Base-by-base conservation (phyloP, 2,888 invertebrate genomes). In the Agonopterix heracliana region DNA sequence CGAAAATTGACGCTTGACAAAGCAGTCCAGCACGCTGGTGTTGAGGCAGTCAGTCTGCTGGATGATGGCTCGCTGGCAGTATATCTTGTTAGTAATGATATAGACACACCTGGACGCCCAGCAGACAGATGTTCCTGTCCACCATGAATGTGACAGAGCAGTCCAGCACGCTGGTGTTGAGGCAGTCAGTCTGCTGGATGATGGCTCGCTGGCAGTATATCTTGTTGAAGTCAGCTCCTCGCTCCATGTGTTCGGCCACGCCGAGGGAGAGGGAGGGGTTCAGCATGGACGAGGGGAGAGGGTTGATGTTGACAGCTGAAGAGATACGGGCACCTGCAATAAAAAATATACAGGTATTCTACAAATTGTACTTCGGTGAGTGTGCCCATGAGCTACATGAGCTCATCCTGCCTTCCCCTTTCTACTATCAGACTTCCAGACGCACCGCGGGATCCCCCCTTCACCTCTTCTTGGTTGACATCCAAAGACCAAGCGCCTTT, bases 131-230 rank as follows among this genome's bases (percentile, higher is more conserved):
- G 70, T 94, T 94, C 69, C 92, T 93, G 71, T 95, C 94, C 45
- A 94, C 95, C 68, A 92, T 93, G 74, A 96, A 95, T 2, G 95
- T 94, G 34, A 95, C 91, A 10, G 93, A 92, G 68, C 94, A 94
- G 73, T 95, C 95, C 45, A 95, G 89, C 26, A 92, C 93, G 60
- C 93, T 92, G 11, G 92, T 92, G 74, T 95, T 95, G 64, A 93
- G 90, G 63, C 93, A 93, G 71, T 94, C 93, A 0, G 92, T 93
- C 66, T 92, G 91, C 57, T 92, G 91, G 10, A 92, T 79, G 46
- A 93, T 87, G 41, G 91, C 89, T 41, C 95, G 89, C 56, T 90
- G 90, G 77, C 95, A 95, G 74, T 93, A 93, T 59, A 92, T 90
- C 74, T 93, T 93, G 60, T 81, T 75, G 58, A 80, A 78, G 57